Conservation (phyloP, 2,113 vertebrate genomes). For the Tragulus kanchil region DNA sequence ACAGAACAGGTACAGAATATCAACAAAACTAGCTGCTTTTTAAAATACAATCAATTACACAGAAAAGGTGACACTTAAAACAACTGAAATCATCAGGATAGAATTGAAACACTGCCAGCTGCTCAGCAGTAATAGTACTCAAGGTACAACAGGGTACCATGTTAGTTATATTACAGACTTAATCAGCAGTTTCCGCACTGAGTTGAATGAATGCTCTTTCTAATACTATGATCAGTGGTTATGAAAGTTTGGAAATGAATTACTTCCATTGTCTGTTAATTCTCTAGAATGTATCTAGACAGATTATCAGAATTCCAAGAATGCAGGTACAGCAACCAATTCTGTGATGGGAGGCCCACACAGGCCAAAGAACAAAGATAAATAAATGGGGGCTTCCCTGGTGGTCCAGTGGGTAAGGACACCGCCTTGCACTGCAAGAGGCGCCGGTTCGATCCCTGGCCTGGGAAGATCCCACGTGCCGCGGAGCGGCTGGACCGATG, state of each 20-base stretch:
- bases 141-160: neutral
- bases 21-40: neutral
- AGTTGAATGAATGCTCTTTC: neutral
- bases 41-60: neutral
- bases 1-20: neutral
- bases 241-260: neutral
- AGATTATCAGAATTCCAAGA: neutral
- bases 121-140: neutral
- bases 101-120: neutral
- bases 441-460: too few relatives aligned
- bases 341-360: too few relatives aligned
- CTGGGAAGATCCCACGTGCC: too few relatives aligned
- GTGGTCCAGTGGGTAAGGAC: too few relatives aligned
- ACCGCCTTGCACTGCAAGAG: too few relatives aligned
- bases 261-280: neutral
- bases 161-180: neutral
- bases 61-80: neutral
- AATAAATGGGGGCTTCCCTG: too few relatives aligned
- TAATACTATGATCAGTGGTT: neutral
- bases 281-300: neutral
- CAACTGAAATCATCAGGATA: neutral
- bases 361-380: too few relatives aligned
- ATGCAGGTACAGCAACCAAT: neutral
- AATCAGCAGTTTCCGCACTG: neutral
- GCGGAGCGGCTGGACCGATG: too few relatives aligned